phyloP scores from a whole-genome alignment of 2,888 invertebrate species.

The Cactoblastis cactorum region DNA sequence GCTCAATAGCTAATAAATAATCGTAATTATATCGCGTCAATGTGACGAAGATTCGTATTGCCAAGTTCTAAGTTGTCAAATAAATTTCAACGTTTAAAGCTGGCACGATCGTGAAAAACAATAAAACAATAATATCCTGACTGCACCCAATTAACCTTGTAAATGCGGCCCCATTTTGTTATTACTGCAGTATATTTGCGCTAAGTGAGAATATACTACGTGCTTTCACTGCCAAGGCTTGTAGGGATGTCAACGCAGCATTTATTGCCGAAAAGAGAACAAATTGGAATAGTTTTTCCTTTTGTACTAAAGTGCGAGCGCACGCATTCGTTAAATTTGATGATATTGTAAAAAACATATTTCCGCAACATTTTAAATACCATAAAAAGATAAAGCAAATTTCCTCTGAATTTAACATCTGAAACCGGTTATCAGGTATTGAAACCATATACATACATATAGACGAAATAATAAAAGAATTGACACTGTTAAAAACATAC shows the following conservation, averaged over 20 bases:
- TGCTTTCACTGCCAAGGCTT: constrained; percentile 6
- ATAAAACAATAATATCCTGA: constrained; percentile 4
- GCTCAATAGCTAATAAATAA: no score
- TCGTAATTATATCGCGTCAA: no score
- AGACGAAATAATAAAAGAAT: no score
- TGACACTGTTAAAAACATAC: no score
- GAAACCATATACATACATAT: no score
- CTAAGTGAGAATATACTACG: constrained; percentile 4
- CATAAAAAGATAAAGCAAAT: no score
- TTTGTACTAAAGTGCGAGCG: background rate
- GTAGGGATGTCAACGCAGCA: background rate
- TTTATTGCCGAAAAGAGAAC: background rate
- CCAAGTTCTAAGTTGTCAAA: constrained; percentile 2
- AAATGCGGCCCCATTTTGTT: constrained; percentile 6
- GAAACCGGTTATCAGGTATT: no score
- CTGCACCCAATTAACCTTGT: constrained; percentile 12
- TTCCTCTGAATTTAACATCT: no score
- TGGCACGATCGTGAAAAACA: constrained; percentile 4
- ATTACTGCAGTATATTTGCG: constrained; percentile 8
- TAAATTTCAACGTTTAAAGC: constrained; percentile 1
- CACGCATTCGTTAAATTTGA: background rate
- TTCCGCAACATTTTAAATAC: no score
- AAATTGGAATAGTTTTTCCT: background rate
- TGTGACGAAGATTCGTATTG: no score
- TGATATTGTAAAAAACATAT: no score